Evolutionary conservation across 35 echinoderm and acorn worm genomes (phyloP).

Genomic region (Ptychodera flava): DNA sequence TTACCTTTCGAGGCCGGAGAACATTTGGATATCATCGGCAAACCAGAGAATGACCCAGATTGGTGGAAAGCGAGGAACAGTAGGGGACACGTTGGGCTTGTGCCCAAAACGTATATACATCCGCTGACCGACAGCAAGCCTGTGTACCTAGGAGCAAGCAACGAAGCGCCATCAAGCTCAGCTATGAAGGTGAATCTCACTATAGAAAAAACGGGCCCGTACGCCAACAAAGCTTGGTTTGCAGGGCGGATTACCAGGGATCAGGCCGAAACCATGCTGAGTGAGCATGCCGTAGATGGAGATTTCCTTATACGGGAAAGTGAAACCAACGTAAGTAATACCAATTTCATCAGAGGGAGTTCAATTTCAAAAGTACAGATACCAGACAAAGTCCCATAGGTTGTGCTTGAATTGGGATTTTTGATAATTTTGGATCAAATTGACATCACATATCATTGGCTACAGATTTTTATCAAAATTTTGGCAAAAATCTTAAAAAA

Average conservation of each 20-base stretch:
- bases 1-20: constrained; percentile 88
- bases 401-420: too few relatives aligned
- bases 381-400: too few relatives aligned
- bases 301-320: constrained; percentile 76
- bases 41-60: constrained; percentile 81
- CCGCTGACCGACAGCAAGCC: constrained; percentile 49
- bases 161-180: not conserved
- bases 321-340: constrained; percentile 80
- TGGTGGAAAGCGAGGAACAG: constrained; percentile 97
- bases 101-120: constrained; percentile 90
- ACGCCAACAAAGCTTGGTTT: constrained; percentile 67
- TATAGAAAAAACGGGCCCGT: not conserved
- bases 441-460: too few relatives aligned
- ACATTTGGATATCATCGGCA: constrained; percentile 78
- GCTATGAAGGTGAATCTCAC: not conserved
- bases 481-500: too few relatives aligned
- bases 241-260: constrained; percentile 64
- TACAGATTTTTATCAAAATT: too few relatives aligned
- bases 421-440: too few relatives aligned
- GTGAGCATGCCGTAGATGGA: constrained; percentile 43
- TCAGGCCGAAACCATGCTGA: constrained; percentile 62
- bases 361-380: too few relatives aligned
- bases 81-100: constrained; percentile 50
- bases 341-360: too few relatives aligned
- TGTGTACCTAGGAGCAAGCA: constrained; percentile 19